These are phyloP conservation scores for Hydriomena furcata DNA, from an alignment of 2,888 invertebrate species.

Conservation along the genomic window DNA sequence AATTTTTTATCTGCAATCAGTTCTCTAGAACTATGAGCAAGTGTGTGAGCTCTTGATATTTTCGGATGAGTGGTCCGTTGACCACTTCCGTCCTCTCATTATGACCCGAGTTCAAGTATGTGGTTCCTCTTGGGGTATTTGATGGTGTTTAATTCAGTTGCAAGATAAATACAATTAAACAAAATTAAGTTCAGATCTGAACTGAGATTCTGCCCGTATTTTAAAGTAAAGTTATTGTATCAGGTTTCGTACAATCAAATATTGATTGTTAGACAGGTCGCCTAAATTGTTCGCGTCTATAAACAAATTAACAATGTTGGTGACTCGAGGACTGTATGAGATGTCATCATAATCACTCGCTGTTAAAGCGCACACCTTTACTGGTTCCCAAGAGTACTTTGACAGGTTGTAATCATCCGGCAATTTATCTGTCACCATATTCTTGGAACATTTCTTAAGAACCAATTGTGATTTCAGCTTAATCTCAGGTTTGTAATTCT, in stretches of 20 bases:
- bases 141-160: too few species aligned
- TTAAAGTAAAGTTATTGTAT: neutral
- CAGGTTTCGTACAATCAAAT: too few species aligned
- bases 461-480: slow-evolving; percentile 53
- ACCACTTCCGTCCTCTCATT: too few species aligned
- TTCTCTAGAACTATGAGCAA: too few species aligned
- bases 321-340: slow-evolving; percentile 45
- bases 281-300: slow-evolving; percentile 43
- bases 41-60: too few species aligned
- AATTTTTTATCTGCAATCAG: too few species aligned
- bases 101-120: too few species aligned
- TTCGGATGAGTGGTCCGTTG: too few species aligned
- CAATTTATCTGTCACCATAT: slow-evolving; percentile 33
- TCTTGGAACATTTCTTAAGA: slow-evolving; percentile 47
- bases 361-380: slow-evolving; percentile 43
- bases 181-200: too few species aligned
- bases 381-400: slow-evolving; percentile 47
- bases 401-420: slow-evolving; percentile 54
- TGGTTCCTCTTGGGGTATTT: too few species aligned
- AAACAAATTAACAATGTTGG: slow-evolving; percentile 52
- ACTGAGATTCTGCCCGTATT: slow-evolving; percentile 11
- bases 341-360: slow-evolving; percentile 44
- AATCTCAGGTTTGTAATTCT: slow-evolving; percentile 47
- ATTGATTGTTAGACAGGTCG: neutral
- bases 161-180: too few species aligned